These are phyloP conservation scores for Eleutherodactylus coqui DNA, from an alignment of 2,797 vertebrate genomes.

Conservation along the genomic window DNA sequence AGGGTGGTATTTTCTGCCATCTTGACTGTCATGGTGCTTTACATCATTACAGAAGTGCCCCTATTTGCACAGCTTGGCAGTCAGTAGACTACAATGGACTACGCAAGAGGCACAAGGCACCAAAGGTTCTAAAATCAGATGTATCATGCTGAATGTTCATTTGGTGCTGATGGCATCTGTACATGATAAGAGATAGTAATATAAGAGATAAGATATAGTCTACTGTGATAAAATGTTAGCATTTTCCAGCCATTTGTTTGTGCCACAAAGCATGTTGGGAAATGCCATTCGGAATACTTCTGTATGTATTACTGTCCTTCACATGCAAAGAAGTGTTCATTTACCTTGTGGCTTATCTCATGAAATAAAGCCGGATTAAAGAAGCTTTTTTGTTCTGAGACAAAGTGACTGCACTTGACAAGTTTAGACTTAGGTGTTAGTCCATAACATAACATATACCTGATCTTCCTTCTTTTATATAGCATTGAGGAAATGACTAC, in stretches of 20 bases:
- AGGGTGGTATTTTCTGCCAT: no score
- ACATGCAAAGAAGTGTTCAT: constrained; percentile 11
- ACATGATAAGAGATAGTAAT: background rate
- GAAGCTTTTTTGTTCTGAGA: constrained; percentile 33
- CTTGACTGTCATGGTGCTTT: no score
- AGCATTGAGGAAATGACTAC: constrained; percentile 22
- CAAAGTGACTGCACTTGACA: constrained; percentile 37
- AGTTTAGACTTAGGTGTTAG: constrained; percentile 38
- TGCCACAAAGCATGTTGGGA: background rate
- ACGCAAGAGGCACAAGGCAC: no score
- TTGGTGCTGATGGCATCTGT: no score
- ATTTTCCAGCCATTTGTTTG: background rate
- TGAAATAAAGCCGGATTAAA: constrained; percentile 30
- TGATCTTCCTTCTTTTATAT: constrained; percentile 29
- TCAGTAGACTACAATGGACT: no score
- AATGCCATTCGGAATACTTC: background rate
- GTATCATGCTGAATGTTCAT: no score
- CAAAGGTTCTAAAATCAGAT: no score
- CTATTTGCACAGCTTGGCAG: no score
- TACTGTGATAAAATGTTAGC: background rate
- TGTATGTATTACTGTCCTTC: background rate
- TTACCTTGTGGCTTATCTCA: constrained; percentile 24
- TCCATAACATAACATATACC: constrained; percentile 1
- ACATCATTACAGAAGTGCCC: no score
- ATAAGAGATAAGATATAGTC: background rate